These are phyloP conservation scores for Sitta europaea DNA, from an alignment of 2,113 vertebrate species.

Conservation along the genomic window DNA sequence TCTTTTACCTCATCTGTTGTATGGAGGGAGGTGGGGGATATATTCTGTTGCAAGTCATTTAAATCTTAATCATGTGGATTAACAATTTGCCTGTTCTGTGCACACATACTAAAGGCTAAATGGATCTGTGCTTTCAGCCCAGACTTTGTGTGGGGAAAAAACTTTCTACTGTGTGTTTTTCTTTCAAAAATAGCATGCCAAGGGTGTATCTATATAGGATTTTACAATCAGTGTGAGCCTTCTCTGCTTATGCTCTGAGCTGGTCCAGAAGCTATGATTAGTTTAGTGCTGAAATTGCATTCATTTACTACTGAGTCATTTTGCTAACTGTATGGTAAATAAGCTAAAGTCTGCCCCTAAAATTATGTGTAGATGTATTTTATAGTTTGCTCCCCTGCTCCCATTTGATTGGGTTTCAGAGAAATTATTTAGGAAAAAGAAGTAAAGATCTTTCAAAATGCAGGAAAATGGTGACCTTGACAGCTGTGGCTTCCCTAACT, in stretches of 20 bases:
- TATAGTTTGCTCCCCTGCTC: not conserved
- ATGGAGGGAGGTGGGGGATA: rapidly evolving
- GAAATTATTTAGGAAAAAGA: not conserved
- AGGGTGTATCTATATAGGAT: not conserved
- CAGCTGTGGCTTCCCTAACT: not conserved
- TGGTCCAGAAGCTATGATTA: not conserved
- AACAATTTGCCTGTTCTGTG: not conserved
- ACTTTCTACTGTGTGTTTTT: not conserved
- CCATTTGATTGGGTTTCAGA: not conserved
- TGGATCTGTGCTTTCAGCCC: not conserved
- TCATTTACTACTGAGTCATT: not conserved
- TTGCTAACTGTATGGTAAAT: not conserved
- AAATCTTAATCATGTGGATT: not conserved
- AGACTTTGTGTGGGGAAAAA: not conserved
- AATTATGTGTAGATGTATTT: not conserved
- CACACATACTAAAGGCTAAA: not conserved
- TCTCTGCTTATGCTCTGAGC: not conserved
- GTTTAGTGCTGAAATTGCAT: not conserved
- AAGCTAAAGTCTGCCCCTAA: not conserved
- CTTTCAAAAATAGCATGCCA: not conserved
- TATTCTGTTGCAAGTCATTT: not conserved
- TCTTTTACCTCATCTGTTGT: not conserved
- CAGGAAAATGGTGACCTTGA: not conserved
- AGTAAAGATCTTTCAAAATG: not conserved
- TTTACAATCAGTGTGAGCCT: not conserved